phyloP scores from a whole-genome alignment of 2,113 vertebrate genomes.

The Larimichthys polyactis region DNA sequence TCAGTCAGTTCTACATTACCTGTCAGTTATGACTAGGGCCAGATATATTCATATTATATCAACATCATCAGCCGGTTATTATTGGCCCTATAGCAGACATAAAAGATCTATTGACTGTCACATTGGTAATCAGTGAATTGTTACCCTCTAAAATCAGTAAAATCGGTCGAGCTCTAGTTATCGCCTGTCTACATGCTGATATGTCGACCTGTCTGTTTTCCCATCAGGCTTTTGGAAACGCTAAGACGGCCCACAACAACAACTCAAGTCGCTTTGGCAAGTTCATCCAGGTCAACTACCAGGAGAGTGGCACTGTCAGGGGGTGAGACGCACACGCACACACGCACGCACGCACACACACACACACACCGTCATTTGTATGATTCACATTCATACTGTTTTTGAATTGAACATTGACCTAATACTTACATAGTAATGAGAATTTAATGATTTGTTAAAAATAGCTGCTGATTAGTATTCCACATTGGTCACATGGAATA shows the following conservation, averaged over 20 bases:
- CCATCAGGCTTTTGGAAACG: constrained; percentile 96
- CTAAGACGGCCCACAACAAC: constrained; percentile 98
- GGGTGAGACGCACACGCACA: constrained; percentile 87
- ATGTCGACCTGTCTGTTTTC: constrained; percentile 17
- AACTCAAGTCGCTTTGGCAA: constrained; percentile 99
- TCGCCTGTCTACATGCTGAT: background rate
- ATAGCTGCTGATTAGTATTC: background rate
- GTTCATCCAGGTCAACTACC: constrained; percentile 98
- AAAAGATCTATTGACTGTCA: no score
- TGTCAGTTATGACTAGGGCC: no score
- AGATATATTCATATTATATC: no score
- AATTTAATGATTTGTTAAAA: background rate
- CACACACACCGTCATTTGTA: background rate
- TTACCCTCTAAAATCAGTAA: no score
- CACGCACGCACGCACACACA: constrained; percentile 26
- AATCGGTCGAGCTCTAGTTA: background rate
- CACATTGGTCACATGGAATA: background rate
- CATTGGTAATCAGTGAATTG: no score
- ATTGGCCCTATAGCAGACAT: no score
- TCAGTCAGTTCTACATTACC: background rate
- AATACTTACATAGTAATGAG: background rate
- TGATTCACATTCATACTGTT: background rate
- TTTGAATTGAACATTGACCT: background rate
- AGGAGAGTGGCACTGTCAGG: constrained; percentile 94
- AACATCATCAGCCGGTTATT: no score